phyloP scores from a whole-genome alignment of 2,113 vertebrate species.

The Oncorhynchus tshawytscha region DNA sequence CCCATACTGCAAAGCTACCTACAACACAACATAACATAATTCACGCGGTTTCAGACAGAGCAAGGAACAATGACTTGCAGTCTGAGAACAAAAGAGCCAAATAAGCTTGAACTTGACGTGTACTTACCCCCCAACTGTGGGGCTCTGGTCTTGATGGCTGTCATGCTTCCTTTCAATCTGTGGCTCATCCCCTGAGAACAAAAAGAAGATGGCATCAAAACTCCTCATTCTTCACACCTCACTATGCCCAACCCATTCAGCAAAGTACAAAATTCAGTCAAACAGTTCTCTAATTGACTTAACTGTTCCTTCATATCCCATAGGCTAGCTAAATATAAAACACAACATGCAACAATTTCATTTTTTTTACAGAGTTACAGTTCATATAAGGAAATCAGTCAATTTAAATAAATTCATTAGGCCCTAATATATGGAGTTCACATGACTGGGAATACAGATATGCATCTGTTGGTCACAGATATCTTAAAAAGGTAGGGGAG shows the following conservation, averaged over 20 bases:
- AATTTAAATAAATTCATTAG: too few species aligned
- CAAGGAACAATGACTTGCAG: background rate
- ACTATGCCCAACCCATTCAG: background rate
- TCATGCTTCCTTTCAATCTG: conserved; percentile 87
- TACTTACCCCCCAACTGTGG: conserved; percentile 89
- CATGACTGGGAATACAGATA: too few species aligned
- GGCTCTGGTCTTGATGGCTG: conserved; percentile 88
- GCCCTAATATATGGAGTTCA: too few species aligned
- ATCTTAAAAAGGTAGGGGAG: too few species aligned
- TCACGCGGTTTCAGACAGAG: background rate
- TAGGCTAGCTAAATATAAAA: too few species aligned
- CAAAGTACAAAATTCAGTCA: too few species aligned
- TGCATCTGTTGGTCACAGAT: too few species aligned
- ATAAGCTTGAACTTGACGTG: background rate
- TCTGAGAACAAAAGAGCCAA: background rate
- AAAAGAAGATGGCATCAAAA: conserved; percentile 7
- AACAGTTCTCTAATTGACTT: too few species aligned
- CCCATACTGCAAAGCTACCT: conserved; percentile 98
- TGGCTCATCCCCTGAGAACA: conserved; percentile 84
- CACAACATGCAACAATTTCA: too few species aligned
- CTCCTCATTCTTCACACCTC: background rate
- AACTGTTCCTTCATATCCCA: too few species aligned
- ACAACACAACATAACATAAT: conserved; percentile 16
- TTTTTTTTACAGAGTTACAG: too few species aligned
- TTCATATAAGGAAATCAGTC: too few species aligned